Evolutionary conservation across 2,113 vertebrate genomes (phyloP).

Genomic region (Ovibos moschatus): DNA sequence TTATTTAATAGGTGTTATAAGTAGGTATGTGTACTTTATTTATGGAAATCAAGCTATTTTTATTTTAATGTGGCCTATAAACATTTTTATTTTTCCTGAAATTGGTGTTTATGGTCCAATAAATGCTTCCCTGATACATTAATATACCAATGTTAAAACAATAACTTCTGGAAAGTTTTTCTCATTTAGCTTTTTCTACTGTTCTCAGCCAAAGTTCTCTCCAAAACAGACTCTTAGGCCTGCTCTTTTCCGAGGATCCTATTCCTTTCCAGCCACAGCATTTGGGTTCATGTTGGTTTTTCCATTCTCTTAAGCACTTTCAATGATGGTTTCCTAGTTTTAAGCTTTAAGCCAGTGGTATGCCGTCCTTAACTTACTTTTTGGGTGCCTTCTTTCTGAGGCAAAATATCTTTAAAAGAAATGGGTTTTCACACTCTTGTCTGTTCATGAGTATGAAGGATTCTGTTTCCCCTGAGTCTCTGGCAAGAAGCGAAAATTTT

Average conservation of each 20-base stretch:
- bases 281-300: conserved; percentile 31
- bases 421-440: background rate
- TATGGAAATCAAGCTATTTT: conserved; percentile 50
- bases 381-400: conserved; percentile 30
- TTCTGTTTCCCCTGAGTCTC: background rate
- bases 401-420: conserved; percentile 21
- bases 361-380: conserved; percentile 12
- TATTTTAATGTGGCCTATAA: conserved; percentile 41
- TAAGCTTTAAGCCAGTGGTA: conserved; percentile 31
- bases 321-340: background rate
- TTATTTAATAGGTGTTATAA: conserved; percentile 41
- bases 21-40: conserved; percentile 49
- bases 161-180: background rate
- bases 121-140: background rate
- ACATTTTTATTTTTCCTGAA: conserved; percentile 45
- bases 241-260: conserved; percentile 19
- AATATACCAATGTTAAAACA: background rate
- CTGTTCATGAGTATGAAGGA: background rate
- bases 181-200: conserved; percentile 15
- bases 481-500: conserved; percentile 46
- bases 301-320: conserved; percentile 18
- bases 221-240: conserved; percentile 5
- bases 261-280: background rate
- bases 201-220: background rate
- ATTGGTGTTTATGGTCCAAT: conserved; percentile 25